A percentile compares a stretch with the other conserved stretches of the same genome.
phyloP scores from a whole-genome alignment of 2,113 vertebrate genomes.

The Elephantulus edwardii region DNA sequence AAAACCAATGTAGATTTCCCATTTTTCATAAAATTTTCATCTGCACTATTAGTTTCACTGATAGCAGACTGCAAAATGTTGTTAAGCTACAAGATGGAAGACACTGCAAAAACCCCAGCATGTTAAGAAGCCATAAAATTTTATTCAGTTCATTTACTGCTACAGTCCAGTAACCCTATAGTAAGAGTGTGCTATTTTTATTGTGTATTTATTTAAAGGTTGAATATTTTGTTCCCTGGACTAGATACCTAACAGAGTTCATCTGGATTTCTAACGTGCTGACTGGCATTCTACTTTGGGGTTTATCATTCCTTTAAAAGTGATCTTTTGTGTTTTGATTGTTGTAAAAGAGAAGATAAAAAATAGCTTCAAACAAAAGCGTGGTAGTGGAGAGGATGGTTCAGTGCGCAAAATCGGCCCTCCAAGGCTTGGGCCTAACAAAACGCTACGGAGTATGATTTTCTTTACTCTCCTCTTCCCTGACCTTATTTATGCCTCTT shows the following conservation, averaged over 20 bases:
- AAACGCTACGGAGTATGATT: neutral
- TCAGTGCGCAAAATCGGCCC: conserved; percentile 20
- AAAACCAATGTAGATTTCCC: conserved; percentile 85
- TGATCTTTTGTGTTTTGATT: conserved; percentile 27
- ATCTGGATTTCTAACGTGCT: conserved; percentile 69
- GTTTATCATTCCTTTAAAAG: conserved; percentile 50
- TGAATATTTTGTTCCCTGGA: conserved; percentile 81
- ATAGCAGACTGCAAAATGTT: conserved; percentile 87
- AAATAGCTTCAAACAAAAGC: conserved; percentile 16
- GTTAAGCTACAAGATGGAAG: conserved; percentile 88
- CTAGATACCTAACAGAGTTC: conserved; percentile 78
- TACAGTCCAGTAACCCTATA: conserved; percentile 87
- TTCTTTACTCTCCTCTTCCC: neutral
- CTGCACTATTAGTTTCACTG: conserved; percentile 87
- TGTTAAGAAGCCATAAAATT: conserved; percentile 90
- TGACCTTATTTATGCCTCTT: neutral
- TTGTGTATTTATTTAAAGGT: conserved; percentile 90
- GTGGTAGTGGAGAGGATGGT: neutral
- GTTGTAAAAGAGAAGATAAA: conserved; percentile 1
- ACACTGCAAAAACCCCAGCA: conserved; percentile 84
- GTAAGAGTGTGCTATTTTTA: conserved; percentile 86
- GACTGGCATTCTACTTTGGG: conserved; percentile 32
- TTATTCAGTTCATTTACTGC: conserved; percentile 89
- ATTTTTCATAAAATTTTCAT: conserved; percentile 90
- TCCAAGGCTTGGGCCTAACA: neutral